These are phyloP conservation scores for Episyrphus balteatus DNA, from an alignment of 1,140 invertebrate genomes.

Conservation along the genomic window DNA sequence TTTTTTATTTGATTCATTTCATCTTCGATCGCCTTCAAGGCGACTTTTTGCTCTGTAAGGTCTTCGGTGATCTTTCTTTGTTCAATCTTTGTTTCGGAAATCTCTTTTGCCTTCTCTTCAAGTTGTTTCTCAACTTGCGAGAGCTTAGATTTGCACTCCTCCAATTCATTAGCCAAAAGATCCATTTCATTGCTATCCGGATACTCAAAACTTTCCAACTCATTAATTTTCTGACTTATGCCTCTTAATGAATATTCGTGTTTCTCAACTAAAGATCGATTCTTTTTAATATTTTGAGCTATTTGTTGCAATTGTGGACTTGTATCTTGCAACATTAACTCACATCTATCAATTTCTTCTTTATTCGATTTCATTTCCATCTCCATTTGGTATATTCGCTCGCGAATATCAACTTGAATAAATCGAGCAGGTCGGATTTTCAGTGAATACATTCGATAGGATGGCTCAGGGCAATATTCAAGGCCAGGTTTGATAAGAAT, in stretches of 20 bases:
- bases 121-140: conserved; percentile 10
- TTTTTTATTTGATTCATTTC: conserved; percentile 4
- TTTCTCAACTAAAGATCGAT: conserved; percentile 7
- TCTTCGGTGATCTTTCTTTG: conserved; percentile 2
- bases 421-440: conserved; percentile 36
- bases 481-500: conserved; percentile 48
- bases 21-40: conserved; percentile 1
- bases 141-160: conserved; percentile 18
- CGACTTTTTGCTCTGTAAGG: neutral
- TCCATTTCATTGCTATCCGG: conserved; percentile 36
- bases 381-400: conserved; percentile 39
- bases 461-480: conserved; percentile 48
- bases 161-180: conserved; percentile 33
- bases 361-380: conserved; percentile 10
- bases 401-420: conserved; percentile 52
- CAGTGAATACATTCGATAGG: conserved; percentile 56
- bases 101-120: neutral
- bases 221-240: conserved; percentile 6
- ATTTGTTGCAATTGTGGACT: neutral
- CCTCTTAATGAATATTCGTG: conserved; percentile 5
- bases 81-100: neutral
- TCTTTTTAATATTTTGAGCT: conserved; percentile 9
- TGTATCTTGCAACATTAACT: conserved; percentile 3
- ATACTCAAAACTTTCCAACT: conserved; percentile 23
- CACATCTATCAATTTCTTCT: conserved; percentile 1